Conservation (phyloP, 2,888 invertebrate genomes). For the Phengaris arion region DNA sequence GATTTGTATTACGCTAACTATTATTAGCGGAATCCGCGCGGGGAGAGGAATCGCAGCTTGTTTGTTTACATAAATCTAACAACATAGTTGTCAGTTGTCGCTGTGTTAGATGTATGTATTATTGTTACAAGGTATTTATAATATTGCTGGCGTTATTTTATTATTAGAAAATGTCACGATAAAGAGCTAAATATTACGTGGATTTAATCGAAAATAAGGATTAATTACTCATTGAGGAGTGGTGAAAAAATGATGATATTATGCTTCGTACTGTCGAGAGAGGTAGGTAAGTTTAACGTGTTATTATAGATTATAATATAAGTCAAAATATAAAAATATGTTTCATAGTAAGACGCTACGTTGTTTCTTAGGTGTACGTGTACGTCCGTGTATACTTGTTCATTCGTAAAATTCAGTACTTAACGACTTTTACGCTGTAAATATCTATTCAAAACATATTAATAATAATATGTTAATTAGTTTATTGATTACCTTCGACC, state of each 20-base stretch:
- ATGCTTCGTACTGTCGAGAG: conserved; percentile 32
- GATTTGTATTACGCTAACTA: too few species aligned
- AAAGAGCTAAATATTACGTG: conserved; percentile 31
- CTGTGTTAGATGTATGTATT: not conserved
- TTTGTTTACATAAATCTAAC: too few species aligned
- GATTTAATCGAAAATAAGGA: conserved; percentile 31
- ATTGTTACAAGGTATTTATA: conserved; percentile 22
- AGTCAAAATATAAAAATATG: conserved; percentile 28
- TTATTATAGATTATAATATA: conserved; percentile 27
- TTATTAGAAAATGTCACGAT: conserved; percentile 29
- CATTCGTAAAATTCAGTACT: too few species aligned
- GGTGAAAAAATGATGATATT: conserved; percentile 30
- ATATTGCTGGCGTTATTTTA: conserved; percentile 24
- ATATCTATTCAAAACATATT: too few species aligned
- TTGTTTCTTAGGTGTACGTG: conserved; percentile 15
- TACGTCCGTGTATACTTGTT: too few species aligned
- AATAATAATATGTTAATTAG: too few species aligned
- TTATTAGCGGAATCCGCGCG: too few species aligned
- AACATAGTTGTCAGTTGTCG: too few species aligned
- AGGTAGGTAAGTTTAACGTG: conserved; percentile 32
- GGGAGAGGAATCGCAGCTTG: too few species aligned
- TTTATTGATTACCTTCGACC: too few species aligned
- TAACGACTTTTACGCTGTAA: too few species aligned
- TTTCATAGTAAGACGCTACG: conserved; percentile 19
- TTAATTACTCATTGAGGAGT: conserved; percentile 32